Evolutionary conservation across 2,797 vertebrate genomes (phyloP).

Genomic region (Muraenolepis orangiensis): DNA sequence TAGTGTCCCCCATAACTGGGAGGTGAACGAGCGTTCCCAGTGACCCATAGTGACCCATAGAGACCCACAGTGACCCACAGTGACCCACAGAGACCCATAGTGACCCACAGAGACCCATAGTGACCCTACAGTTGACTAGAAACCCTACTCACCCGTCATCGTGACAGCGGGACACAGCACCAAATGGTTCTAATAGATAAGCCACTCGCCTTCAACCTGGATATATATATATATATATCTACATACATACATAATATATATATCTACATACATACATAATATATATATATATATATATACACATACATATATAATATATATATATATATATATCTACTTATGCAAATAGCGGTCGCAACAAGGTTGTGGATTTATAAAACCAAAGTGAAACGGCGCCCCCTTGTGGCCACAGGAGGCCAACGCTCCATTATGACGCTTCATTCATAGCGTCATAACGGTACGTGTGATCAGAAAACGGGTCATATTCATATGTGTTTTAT

Average conservation of each 20-base stretch:
- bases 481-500: no score
- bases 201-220: constrained; percentile 54
- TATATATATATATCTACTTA: not conserved
- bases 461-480: no score
- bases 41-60: not conserved
- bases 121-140: no score
- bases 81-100: not conserved
- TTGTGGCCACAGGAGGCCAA: not conserved
- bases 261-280: not conserved
- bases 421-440: no score
- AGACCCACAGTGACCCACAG: not conserved
- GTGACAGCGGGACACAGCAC: constrained; percentile 39
- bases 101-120: not conserved
- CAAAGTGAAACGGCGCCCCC: not conserved
- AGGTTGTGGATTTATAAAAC: not conserved
- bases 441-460: no score
- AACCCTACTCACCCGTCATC: constrained; percentile 49
- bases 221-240: not conserved
- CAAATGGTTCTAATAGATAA: constrained; percentile 58
- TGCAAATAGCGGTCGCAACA: not conserved
- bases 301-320: not conserved
- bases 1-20: not conserved
- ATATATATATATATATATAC: no score
- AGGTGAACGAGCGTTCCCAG: not conserved
- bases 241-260: no score